phyloP scores from a whole-genome alignment of 2,888 invertebrate genomes.

The Merodon equestris region DNA sequence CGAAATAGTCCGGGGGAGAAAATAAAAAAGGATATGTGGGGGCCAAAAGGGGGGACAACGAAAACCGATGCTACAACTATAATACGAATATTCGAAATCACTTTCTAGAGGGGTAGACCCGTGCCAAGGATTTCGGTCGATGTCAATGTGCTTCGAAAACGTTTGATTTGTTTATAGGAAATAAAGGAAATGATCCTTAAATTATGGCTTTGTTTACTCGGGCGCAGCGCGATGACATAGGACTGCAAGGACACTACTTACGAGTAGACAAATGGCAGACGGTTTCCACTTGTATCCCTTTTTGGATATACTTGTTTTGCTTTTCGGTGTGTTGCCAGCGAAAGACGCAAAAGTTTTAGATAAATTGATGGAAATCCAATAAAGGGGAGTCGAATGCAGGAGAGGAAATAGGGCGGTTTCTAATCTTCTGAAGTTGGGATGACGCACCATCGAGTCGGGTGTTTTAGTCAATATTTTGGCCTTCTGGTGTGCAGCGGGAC shows the following conservation, averaged over 20 bases:
- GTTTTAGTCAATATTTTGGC: too few relatives aligned
- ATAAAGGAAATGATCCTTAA: slow-evolving; percentile 71
- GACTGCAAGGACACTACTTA: slow-evolving; percentile 5
- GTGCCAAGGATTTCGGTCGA: slow-evolving; percentile 32
- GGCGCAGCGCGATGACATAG: slow-evolving; percentile 33
- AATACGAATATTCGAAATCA: too few relatives aligned
- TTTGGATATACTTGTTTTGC: too few relatives aligned
- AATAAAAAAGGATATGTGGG: slow-evolving; percentile 18
- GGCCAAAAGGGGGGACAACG: too few relatives aligned
- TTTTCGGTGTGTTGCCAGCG: too few relatives aligned
- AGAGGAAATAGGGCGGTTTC: too few relatives aligned
- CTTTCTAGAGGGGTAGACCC: background rate
- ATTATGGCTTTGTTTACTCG: slow-evolving; percentile 71
- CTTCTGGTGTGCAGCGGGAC: too few relatives aligned
- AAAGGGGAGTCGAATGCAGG: background rate
- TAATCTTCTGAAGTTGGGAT: too few relatives aligned
- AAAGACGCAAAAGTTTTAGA: slow-evolving; percentile 47
- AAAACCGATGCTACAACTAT: too few relatives aligned
- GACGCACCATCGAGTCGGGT: too few relatives aligned
- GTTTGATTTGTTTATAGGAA: slow-evolving; percentile 70
- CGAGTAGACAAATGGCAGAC: slow-evolving; percentile 63
- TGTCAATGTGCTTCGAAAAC: slow-evolving; percentile 36
- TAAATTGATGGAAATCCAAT: slow-evolving; percentile 54
- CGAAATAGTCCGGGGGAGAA: too few relatives aligned
- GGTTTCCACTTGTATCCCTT: slow-evolving; percentile 14